Evolutionary conservation across 2,113 vertebrate genomes (phyloP), one percentile per base, ranked within the genome.

Genomic region (Rattus rattus): DNA sequence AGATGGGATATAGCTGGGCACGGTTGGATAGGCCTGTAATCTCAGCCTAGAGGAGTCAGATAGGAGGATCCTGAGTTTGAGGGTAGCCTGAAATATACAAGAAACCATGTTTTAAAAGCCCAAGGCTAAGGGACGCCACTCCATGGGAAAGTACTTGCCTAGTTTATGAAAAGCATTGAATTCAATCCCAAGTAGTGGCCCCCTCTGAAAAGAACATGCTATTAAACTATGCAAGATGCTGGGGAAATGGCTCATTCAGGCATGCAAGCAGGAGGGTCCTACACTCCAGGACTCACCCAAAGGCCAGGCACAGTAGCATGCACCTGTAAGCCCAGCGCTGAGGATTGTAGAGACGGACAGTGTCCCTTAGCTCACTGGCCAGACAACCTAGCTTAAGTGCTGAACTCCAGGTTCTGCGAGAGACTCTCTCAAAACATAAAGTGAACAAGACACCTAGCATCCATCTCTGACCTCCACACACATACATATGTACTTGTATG

Each of bases 161-260:
- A 85, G 61, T 33, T 33, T 49, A 17, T 67, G 28, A 43, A 69
- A 69, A 30, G 43, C 26, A 28, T 13, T 85, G 14, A 49, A 49
- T 33, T 67, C 14, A 49, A 33, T 49, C 43, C 39, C 43, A 19
- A 36, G 61, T 49, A 69, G 10, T 19, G 17, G 17, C 5, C 26
- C 26, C 61, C 28, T 65, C 19, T 52, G 17, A 87, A 69, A 69
- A 87, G 28, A 96, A 86, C n/a, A 5, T 86, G 43, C 70, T 39
- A 47, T 56, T 80, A 91, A 95, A 95, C 76, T 33, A 17, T 59
- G 94, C 33, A 65, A 49, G 92, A 88, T 59, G 36, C 56, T 83
- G 36, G 36, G 36, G 20, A 39, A n/a, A 26, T 28, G 22, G 59
- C 24, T 84, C 56, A 43, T n/a, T 43, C 13, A 28, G 80, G 12